phyloP scores from a whole-genome alignment of 30 jellyfish, hydroid and myxozoan species.

The Aurelia coerulea region DNA sequence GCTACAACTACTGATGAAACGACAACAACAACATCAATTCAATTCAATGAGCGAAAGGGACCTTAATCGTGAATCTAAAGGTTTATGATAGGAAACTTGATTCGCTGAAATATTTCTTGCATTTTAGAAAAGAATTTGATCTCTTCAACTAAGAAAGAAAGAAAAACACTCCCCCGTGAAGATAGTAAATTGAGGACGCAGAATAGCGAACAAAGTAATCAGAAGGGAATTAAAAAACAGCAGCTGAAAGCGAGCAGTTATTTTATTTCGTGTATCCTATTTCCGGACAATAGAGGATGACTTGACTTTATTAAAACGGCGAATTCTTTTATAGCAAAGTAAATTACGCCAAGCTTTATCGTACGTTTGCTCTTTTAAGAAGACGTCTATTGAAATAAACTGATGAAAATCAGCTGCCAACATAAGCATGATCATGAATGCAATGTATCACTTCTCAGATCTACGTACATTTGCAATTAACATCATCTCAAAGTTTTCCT shows the following conservation, averaged over 20 bases:
- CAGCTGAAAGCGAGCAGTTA: conserved; percentile 80
- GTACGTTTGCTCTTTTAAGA: conserved; percentile 63
- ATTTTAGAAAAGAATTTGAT: too few relatives aligned
- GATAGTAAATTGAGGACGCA: conserved; percentile 23
- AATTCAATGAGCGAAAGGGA: too few relatives aligned
- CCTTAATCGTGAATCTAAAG: too few relatives aligned
- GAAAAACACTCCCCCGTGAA: conserved; percentile 39
- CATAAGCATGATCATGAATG: conserved; percentile 13
- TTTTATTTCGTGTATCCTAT: conserved; percentile 69
- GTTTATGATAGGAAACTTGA: too few relatives aligned
- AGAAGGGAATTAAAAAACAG: conserved; percentile 72
- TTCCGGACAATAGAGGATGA: conserved; percentile 70
- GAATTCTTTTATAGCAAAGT: conserved; percentile 53
- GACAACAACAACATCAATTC: too few relatives aligned
- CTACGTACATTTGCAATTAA: conserved; percentile 48
- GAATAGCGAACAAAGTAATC: conserved; percentile 59
- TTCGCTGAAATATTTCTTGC: too few relatives aligned
- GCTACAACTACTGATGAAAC: too few relatives aligned
- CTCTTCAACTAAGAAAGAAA: too few relatives aligned
- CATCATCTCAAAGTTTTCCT: conserved; percentile 1
- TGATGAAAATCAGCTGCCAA: conserved; percentile 66
- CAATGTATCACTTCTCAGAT: conserved; percentile 56
- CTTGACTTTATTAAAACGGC: conserved; percentile 63
- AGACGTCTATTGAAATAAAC: conserved; percentile 39
- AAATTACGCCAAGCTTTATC: conserved; percentile 58